These are phyloP conservation scores for Sanderia malayensis DNA, from an alignment of 30 jellyfish, hydroid and myxozoan species.

Conservation along the genomic window DNA sequence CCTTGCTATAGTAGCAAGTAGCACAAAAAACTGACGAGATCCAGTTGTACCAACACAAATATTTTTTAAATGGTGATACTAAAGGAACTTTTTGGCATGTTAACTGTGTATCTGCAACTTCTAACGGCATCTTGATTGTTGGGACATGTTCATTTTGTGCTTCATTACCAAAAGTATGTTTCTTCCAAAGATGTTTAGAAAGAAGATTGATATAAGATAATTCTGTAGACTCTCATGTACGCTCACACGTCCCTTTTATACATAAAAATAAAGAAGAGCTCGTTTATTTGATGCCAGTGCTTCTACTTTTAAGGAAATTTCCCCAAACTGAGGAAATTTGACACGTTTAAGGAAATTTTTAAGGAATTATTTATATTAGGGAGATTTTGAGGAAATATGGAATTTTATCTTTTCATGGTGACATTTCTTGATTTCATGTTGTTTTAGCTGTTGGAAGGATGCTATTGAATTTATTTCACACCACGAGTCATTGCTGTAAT, in stretches of 20 bases:
- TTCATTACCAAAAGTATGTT: constrained; percentile 6
- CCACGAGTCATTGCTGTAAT: too few relatives aligned
- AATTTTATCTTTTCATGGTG: too few relatives aligned
- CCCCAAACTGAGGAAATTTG: too few relatives aligned
- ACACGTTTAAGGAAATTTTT: too few relatives aligned
- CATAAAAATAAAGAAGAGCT: neutral
- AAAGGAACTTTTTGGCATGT: constrained; percentile 15
- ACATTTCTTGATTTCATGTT: too few relatives aligned
- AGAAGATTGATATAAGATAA: neutral
- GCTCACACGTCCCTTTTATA: neutral
- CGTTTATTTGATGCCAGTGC: neutral
- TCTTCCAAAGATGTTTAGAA: constrained; percentile 13
- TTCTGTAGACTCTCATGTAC: neutral
- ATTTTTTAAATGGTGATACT: constrained; percentile 1
- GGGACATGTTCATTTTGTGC: constrained; percentile 15
- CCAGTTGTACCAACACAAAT: neutral
- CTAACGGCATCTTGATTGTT: neutral
- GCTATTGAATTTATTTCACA: too few relatives aligned
- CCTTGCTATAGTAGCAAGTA: constrained; percentile 7
- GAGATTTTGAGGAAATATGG: too few relatives aligned
- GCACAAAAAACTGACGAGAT: neutral
- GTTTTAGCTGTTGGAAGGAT: too few relatives aligned
- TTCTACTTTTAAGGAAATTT: too few relatives aligned
- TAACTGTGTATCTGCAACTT: constrained; percentile 9
- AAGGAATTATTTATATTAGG: too few relatives aligned